These are phyloP conservation scores for Charina bottae DNA, from an alignment of 2,113 vertebrate species.

Conservation along the genomic window DNA sequence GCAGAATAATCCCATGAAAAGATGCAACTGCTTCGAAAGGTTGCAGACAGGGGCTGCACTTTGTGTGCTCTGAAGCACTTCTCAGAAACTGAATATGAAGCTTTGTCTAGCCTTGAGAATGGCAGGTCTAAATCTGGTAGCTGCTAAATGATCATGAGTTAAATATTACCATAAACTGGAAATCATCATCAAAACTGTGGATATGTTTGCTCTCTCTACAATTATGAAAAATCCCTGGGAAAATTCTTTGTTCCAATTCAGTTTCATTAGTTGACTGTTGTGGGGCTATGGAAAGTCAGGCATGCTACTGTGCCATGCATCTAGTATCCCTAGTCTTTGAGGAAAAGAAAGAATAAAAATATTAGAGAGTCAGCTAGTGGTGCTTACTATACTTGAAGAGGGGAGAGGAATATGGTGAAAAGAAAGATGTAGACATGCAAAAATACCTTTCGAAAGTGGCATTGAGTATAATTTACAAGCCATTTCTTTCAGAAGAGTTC, in stretches of 20 bases:
- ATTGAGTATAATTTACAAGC: not conserved
- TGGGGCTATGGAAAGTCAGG: not conserved
- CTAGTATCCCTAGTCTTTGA: not conserved
- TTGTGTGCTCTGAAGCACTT: not conserved
- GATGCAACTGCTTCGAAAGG: not conserved
- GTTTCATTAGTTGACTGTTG: not conserved
- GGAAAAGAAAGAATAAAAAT: not conserved
- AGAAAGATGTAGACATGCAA: not conserved
- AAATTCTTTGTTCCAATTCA: not conserved
- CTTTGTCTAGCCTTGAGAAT: not conserved
- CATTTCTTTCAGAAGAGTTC: not conserved
- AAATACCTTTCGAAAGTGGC: not conserved
- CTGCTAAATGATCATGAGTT: not conserved
- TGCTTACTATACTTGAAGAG: not conserved
- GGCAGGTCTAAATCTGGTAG: not conserved
- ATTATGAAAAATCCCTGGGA: too few relatives aligned
- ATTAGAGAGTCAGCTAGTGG: not conserved
- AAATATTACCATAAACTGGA: not conserved
- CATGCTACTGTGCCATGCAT: not conserved
- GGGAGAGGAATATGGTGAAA: not conserved
- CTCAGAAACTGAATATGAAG: not conserved
- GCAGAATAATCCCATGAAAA: not conserved
- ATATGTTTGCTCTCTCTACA: not conserved
- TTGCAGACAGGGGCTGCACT: not conserved
- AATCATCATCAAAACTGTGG: too few relatives aligned